Conservation (phyloP, 2,888 invertebrate genomes). For the Cheilosia vernalis region DNA sequence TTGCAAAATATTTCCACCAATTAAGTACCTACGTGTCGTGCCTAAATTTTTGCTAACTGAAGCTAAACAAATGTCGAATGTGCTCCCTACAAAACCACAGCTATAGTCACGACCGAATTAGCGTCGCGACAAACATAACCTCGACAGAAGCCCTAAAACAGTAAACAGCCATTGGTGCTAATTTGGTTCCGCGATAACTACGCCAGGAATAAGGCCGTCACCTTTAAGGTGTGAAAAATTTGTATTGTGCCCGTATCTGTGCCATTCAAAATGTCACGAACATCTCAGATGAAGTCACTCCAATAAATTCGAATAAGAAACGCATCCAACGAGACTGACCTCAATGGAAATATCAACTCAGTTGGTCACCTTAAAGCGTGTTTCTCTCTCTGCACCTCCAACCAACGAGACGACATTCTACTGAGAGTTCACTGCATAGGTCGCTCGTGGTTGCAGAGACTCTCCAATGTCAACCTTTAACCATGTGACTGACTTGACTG, state of each 20-base stretch:
- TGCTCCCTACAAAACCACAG: not conserved
- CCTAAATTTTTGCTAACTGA: not conserved
- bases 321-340: no score
- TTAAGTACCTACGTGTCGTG: not conserved
- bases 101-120: constrained; percentile 6
- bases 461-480: constrained; percentile 63
- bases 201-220: no score
- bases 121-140: not conserved
- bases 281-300: no score
- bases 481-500: constrained; percentile 36
- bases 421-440: constrained; percentile 55
- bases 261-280: no score
- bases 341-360: no score
- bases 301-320: no score
- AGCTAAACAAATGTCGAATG: not conserved
- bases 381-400: not conserved
- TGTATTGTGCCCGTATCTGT: no score
- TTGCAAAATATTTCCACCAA: no score
- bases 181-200: not conserved
- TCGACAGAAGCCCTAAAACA: constrained; percentile 3
- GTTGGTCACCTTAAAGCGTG: not conserved
- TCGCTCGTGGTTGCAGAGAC: constrained; percentile 62
- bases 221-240: no score
- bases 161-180: not conserved
- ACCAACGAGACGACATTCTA: constrained; percentile 6